Conservation (phyloP, 2,888 invertebrate species). For the Leucozona laternaria region DNA sequence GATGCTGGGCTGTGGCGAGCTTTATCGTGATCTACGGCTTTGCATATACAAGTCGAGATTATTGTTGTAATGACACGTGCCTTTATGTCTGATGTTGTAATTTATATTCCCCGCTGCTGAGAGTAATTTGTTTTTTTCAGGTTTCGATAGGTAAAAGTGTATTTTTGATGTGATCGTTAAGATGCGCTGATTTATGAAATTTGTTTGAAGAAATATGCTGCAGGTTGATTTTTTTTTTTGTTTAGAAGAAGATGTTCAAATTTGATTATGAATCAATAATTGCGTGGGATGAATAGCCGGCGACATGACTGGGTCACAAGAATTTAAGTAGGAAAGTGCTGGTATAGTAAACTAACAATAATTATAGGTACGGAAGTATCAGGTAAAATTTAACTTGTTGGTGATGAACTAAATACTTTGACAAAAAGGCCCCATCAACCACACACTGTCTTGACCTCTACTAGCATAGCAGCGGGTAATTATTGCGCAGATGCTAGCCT, state of each 20-base stretch:
- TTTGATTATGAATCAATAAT: too few species aligned
- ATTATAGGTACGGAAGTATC: too few species aligned
- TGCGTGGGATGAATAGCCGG: too few species aligned
- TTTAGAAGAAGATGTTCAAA: neutral
- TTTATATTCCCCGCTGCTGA: neutral
- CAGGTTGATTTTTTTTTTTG: neutral
- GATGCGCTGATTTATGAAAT: neutral
- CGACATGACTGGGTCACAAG: too few species aligned
- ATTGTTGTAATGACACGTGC: constrained; percentile 57
- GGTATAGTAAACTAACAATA: too few species aligned
- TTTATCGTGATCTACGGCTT: constrained; percentile 28
- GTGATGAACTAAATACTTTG: too few species aligned
- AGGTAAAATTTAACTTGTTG: too few species aligned
- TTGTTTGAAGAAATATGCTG: neutral
- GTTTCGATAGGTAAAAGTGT: neutral
- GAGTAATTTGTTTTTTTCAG: neutral
- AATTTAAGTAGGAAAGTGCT: too few species aligned
- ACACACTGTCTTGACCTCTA: too few species aligned
- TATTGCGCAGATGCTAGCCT: too few species aligned
- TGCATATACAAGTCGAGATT: neutral
- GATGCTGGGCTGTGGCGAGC: neutral
- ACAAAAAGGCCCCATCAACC: too few species aligned
- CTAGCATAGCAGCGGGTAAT: too few species aligned
- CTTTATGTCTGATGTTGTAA: constrained; percentile 31
- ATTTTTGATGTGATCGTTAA: neutral